Evolutionary conservation across 2,888 invertebrate species (phyloP).

Genomic region (Drosophila greeni): DNA sequence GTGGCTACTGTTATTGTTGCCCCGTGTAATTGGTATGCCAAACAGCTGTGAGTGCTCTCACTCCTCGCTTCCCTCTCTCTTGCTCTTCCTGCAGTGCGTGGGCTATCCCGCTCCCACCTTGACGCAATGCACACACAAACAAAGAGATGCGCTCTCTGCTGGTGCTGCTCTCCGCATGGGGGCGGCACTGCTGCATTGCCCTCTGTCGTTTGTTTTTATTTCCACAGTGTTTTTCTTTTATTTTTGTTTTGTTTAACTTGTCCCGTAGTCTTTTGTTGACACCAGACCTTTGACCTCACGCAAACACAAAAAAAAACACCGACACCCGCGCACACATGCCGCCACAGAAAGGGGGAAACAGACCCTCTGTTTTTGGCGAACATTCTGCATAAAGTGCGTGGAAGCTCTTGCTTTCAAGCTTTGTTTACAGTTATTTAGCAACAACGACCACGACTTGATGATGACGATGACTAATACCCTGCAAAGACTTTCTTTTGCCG

Average conservation of each 20-base stretch:
- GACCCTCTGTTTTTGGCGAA: neutral
- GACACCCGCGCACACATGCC: neutral
- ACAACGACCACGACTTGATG: constrained; percentile 19
- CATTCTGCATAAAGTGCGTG: constrained; percentile 10
- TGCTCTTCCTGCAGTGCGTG: constrained; percentile 1
- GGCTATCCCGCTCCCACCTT: constrained; percentile 10
- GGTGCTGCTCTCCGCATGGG: constrained; percentile 27
- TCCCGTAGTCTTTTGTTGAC: constrained; percentile 33
- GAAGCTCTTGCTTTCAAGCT: constrained; percentile 6
- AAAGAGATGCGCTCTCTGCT: constrained; percentile 24
- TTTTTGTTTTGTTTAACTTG: constrained; percentile 31
- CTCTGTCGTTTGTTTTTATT: constrained; percentile 32
- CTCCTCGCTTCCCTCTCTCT: neutral
- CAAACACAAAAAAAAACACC: constrained; percentile 11
- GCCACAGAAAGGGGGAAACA: neutral
- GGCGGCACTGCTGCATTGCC: constrained; percentile 40
- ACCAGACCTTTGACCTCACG: constrained; percentile 64
- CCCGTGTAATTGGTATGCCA: constrained; percentile 29
- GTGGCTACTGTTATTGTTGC: neutral
- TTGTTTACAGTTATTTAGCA: constrained; percentile 15
- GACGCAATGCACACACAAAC: constrained; percentile 24
- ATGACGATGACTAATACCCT: constrained; percentile 35
- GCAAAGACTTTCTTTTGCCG: constrained; percentile 37
- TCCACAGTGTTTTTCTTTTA: constrained; percentile 18
- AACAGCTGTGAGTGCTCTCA: constrained; percentile 39